Evolutionary conservation across 2,113 vertebrate genomes (phyloP).

Genomic region (Chionomys nivalis): DNA sequence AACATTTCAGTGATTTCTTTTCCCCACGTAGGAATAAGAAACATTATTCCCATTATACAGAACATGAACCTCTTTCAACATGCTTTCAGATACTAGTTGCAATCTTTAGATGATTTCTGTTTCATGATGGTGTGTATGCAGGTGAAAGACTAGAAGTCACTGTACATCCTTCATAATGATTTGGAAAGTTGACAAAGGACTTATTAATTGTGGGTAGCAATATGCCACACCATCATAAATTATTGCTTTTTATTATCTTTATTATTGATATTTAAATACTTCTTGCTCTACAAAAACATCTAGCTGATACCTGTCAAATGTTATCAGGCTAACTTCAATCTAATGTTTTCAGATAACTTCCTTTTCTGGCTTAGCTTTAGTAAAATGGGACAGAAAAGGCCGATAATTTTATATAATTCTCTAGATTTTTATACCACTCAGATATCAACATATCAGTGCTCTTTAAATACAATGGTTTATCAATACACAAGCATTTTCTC

Average conservation of each 20-base stretch:
- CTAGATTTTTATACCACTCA: neutral
- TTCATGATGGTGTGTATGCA: neutral
- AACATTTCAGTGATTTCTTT: constrained; percentile 29
- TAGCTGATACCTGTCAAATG: neutral
- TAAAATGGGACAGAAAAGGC: neutral
- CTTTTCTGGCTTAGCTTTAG: neutral
- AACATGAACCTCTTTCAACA: neutral
- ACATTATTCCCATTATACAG: neutral
- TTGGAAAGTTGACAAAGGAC: neutral
- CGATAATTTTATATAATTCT: neutral
- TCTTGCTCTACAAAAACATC: neutral
- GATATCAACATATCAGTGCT: neutral
- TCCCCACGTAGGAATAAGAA: neutral
- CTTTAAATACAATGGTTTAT: neutral
- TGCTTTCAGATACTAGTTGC: neutral
- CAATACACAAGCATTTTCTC: neutral
- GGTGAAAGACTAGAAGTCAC: neutral
- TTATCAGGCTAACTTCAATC: neutral
- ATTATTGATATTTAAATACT: neutral
- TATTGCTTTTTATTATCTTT: neutral
- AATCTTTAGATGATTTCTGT: constrained; percentile 27
- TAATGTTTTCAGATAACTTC: neutral
- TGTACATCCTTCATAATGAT: neutral
- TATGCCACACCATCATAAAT: neutral
- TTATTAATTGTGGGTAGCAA: neutral